Evolutionary conservation across 1,140 invertebrate species (phyloP).

Genomic region (Zaprionus ghesquierei): DNA sequence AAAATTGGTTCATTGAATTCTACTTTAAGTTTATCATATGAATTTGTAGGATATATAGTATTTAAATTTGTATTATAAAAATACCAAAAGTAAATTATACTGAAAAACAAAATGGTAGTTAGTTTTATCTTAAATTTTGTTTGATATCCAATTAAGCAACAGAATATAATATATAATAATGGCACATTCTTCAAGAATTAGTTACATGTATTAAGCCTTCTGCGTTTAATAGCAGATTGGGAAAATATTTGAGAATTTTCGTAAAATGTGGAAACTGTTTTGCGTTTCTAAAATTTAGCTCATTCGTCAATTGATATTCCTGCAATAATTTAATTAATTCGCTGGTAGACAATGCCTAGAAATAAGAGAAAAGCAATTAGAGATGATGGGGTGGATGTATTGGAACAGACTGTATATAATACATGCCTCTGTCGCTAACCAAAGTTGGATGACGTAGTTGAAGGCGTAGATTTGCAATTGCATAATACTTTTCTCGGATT

Average conservation of each 20-base stretch:
- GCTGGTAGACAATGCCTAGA: not conserved
- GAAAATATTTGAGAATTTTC: conserved; percentile 52
- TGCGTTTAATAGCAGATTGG: conserved; percentile 34
- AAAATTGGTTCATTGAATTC: not conserved
- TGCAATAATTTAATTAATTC: conserved; percentile 33
- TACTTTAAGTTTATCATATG: too few species aligned
- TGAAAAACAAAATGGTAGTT: not conserved
- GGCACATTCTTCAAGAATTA: not conserved
- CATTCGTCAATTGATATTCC: conserved; percentile 40
- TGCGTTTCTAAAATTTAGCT: conserved; percentile 39
- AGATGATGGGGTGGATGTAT: not conserved
- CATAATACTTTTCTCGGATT: conserved; percentile 22
- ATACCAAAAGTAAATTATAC: too few species aligned
- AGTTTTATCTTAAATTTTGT: not conserved
- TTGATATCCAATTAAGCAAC: not conserved
- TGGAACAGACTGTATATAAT: too few species aligned
- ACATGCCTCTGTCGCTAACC: conserved; percentile 18
- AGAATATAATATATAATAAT: not conserved
- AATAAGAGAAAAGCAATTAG: not conserved
- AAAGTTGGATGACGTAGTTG: conserved; percentile 48
- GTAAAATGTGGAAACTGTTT: conserved; percentile 42
- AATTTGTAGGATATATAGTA: too few species aligned
- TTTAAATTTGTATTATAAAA: too few species aligned
- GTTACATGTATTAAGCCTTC: conserved; percentile 33
- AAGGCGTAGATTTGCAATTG: conserved; percentile 45